Evolutionary conservation across 2,797 vertebrate genomes (phyloP), one percentile per base, ranked within the genome.

Genomic region (Phaenicophaeus curvirostris): DNA sequence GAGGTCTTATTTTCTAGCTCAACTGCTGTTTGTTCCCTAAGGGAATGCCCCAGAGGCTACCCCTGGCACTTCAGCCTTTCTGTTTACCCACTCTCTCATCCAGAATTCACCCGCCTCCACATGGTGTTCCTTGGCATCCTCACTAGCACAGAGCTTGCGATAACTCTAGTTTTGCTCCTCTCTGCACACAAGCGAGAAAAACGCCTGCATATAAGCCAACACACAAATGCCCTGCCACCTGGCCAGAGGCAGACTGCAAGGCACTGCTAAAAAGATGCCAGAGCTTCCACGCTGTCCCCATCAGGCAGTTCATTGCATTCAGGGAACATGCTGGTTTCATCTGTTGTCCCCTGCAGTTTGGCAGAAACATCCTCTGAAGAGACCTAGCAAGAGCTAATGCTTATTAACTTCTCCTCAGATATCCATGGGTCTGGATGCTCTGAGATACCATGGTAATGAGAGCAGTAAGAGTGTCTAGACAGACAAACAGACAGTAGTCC

Each of bases 121-220:
- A 79, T 91, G 89, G 91, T 89, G 93, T 94, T 97, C 94, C 87
- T 91, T 96, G 96, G 95, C 92, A 86, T 71, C 72, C 81, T 85
- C 1, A 0, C 67, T 77, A 92, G 80, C 71, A 67, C 85, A 93
- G 87, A 79, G 69, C 89, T 54, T 57, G 55, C 92, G 69, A 55
- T 15, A 91, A 37, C 89, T 94, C 63, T 27, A 42, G 79, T 55
- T 92, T 82, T 91, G 77, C 89, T 94, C 13, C 2, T 74, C 77
- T 89, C 73, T 63, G 63, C 74, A 88, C 77, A 71, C 27, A 82
- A 77, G 84, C 2, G 5, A 93, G 78, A 72, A 58, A 77, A 85
- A 82, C 0, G 41, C 83, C 85, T 91, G 87, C 16, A 4, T 46
- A 46, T 2, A 62, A 95, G 57, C 74, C 87, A 94, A 58, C 71